Percentiles rank a stretch among this genome's conserved stretches.
Conservation (phyloP, 2,113 vertebrate species). For the Bujurquina vittata region DNA sequence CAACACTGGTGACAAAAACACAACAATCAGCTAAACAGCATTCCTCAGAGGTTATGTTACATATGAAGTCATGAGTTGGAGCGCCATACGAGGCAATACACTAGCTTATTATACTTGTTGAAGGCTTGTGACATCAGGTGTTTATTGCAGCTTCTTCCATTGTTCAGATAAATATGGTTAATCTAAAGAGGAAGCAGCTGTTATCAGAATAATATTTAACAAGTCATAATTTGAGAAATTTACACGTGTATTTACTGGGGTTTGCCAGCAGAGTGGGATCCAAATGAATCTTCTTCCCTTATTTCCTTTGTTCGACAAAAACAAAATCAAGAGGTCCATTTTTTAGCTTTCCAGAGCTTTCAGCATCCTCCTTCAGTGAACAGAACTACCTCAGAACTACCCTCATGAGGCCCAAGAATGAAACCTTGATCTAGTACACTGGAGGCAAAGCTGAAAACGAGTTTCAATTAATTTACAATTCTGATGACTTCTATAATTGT, state of each 20-base stretch:
- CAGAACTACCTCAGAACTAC: neutral
- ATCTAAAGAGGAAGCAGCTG: conserved; percentile 2
- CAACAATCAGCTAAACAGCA: conserved; percentile 10
- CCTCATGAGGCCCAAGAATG: neutral
- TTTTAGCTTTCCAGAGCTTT: neutral
- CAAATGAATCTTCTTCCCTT: neutral
- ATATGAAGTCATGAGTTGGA: conserved; percentile 15
- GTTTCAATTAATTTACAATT: too few relatives aligned
- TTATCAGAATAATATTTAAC: neutral
- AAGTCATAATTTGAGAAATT: neutral
- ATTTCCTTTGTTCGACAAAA: neutral
- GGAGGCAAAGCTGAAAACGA: too few relatives aligned
- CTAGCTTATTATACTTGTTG: conserved; percentile 6
- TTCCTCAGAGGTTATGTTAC: conserved; percentile 13
- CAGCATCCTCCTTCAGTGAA: neutral
- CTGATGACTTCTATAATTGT: neutral
- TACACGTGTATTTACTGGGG: neutral
- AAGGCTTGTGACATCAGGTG: conserved; percentile 4
- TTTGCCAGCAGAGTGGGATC: neutral
- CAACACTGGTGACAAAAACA: conserved; percentile 37
- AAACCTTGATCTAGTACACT: neutral
- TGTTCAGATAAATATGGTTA: neutral
- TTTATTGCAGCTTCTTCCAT: neutral
- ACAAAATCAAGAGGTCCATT: neutral
- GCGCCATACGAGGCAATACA: neutral